Percentiles rank a stretch among this genome's conserved stretches.
Conservation (phyloP, 2,113 vertebrate species). For the Cynocephalus volans region DNA sequence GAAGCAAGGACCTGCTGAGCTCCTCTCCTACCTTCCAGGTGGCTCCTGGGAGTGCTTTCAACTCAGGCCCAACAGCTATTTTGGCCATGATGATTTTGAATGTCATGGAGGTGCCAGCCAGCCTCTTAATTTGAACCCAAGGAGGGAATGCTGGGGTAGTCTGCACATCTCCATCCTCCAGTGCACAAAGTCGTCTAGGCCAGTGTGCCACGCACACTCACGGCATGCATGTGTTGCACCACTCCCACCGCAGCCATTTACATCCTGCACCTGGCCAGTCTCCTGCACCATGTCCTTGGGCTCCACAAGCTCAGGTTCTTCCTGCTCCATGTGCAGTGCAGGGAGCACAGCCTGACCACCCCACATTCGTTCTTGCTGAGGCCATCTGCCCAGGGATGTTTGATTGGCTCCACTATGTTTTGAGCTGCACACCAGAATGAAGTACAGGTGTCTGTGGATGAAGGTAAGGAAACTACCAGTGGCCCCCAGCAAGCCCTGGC, state of each 20-base stretch:
- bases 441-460: slow-evolving; percentile 90
- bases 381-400: too few relatives aligned
- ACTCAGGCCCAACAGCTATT: background rate
- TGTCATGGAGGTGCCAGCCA: background rate
- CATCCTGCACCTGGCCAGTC: background rate
- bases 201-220: background rate
- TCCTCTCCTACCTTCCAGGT: background rate
- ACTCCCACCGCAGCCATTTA: background rate
- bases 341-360: background rate
- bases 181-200: background rate
- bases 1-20: too few relatives aligned
- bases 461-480: slow-evolving; percentile 83
- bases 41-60: background rate
- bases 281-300: background rate
- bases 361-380: background rate
- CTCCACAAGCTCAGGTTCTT: background rate
- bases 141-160: background rate
- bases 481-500: slow-evolving; percentile 89
- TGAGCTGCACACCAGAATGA: slow-evolving; percentile 78
- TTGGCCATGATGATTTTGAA: background rate
- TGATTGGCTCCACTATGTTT: background rate
- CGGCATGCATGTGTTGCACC: background rate
- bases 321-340: background rate
- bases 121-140: background rate
- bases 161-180: background rate